Base-by-base conservation (phyloP, 2,113 vertebrate genomes). In the Tetrao urogallus region DNA sequence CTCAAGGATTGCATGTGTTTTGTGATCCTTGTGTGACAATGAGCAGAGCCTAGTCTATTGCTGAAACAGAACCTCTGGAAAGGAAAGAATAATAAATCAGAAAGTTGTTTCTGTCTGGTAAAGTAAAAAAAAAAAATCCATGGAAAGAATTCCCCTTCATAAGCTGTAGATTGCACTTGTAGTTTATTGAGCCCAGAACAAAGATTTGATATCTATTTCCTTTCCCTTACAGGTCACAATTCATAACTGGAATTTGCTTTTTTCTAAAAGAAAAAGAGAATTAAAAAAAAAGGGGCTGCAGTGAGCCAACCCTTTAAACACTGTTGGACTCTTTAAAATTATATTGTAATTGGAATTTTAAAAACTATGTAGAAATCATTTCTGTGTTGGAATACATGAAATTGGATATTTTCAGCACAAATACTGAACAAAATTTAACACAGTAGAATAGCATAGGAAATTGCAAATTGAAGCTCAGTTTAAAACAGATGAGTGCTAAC, bases 1-100 rank as follows among this genome's bases (percentile, higher is more conserved):
- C 36, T 72, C 38, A 81, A 52, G 20, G 4, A 5, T 10, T 88
- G 69, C 36, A 77, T 81, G 24, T 1, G 1, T 77, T 91, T 83
- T 93, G 71, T 0, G 0, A 40, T 82, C 79, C 30, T 85, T 74
- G 32, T 58, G 67, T 75, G 30, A 18, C 76, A 78, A n/a, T 10
- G 52, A 60, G 22, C n/a, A 32, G 32, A 86, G 74, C 66, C 17
- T 38, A n/a, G 40, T 70, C 43, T 82, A 30, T 73, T 85, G 70
- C 58, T 95, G 92, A 93, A 95, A 85, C 75, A 89, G 81, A 89
- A 88, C 56, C n/a, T 82, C 72, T 90, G 91, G 65, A 93, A 84
- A 86, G n/a, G 66, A 22, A 61, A 14, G 13, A 75, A 90, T 65
- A 94, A 84, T 57, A 88, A 85, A 91, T 36, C 65, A 92, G 65